Conservation (phyloP, 1,140 invertebrate species). For the Lepidurus packardi region DNA sequence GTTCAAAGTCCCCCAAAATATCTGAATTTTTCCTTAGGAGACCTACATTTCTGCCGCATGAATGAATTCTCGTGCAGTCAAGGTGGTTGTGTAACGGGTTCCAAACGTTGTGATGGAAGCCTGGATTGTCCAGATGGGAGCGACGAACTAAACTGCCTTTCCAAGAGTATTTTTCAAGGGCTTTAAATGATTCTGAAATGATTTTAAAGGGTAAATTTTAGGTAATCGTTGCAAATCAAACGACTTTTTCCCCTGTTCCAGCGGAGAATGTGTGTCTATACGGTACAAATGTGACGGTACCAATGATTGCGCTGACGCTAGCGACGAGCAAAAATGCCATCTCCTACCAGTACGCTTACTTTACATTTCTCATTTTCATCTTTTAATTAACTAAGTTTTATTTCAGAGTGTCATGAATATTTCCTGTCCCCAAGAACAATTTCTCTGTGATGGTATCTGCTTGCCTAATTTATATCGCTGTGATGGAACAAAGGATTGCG, state of each 20-base stretch:
- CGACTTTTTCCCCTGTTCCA: conserved; percentile 41
- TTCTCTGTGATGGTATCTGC: conserved; percentile 87
- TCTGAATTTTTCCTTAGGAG: neutral
- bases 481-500: conserved; percentile 43
- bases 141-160: conserved; percentile 62
- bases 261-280: conserved; percentile 57
- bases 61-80: conserved; percentile 57
- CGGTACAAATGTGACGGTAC: conserved; percentile 68
- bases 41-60: neutral
- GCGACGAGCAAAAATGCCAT: conserved; percentile 62
- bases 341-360: neutral
- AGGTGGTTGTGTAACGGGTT: conserved; percentile 59
- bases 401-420: neutral
- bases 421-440: conserved; percentile 45
- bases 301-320: conserved; percentile 69
- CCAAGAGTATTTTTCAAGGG: conserved; percentile 44
- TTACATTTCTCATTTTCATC: neutral
- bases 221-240: conserved; percentile 39
- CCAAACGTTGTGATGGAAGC: conserved; percentile 62
- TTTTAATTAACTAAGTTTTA: neutral
- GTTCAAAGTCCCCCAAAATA: neutral
- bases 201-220: conserved; percentile 36
- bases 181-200: neutral
- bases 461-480: conserved; percentile 62
- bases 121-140: conserved; percentile 62